Base-by-base conservation (phyloP, 2,888 invertebrate species). In the Ellobium chinense region DNA sequence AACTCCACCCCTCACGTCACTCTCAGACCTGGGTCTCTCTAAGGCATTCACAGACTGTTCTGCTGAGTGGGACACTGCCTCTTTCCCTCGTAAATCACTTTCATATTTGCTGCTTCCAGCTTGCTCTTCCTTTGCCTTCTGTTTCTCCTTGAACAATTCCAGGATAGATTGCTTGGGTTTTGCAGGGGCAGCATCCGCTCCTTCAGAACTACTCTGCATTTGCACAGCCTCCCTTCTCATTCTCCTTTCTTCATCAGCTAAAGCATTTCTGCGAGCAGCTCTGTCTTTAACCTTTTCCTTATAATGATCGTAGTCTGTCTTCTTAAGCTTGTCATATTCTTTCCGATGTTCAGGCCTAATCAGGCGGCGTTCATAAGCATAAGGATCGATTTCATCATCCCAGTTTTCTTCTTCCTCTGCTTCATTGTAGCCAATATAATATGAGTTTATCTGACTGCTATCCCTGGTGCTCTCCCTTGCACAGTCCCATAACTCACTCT, bases 351-450 rank as follows among this genome's bases (percentile, higher is more conserved):
- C 9, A 1, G 7, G 46, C n/a, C 74, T n/a, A n/a, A 80, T 66
- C 27, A n/a, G 54, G 34, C 54, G 34, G 31, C 74, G 29, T 36
- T 80, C 80, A 60, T 36, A 74, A 2, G 66, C 60, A 46, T 74
- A 80, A 31, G 37, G 68, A 27, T 74, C 66, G 4, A 65, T 27
- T 56, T 80, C 80, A 29, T 74, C 46, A 18, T 74, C 80, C 80
- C 80, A 80, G 14, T 66, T 56, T 5, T 79, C 79, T 39, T 79
- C 60, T 3, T 46, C 70, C 12, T 34, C 21, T 7, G 21, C 31
- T 37, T 70, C 72, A n/a, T 56, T 37, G 27, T 56, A 54, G 1
- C 34, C 65, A 12, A 62, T 56, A 34, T 70, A 70, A 34, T 21
- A 29, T 4, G 3, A 4, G 5, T 14, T 56, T 9, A 75, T 9